A percentile compares a stretch with the other conserved stretches of the same genome.
Conservation (phyloP, 2,113 vertebrate genomes). For the Cottus gobio region DNA sequence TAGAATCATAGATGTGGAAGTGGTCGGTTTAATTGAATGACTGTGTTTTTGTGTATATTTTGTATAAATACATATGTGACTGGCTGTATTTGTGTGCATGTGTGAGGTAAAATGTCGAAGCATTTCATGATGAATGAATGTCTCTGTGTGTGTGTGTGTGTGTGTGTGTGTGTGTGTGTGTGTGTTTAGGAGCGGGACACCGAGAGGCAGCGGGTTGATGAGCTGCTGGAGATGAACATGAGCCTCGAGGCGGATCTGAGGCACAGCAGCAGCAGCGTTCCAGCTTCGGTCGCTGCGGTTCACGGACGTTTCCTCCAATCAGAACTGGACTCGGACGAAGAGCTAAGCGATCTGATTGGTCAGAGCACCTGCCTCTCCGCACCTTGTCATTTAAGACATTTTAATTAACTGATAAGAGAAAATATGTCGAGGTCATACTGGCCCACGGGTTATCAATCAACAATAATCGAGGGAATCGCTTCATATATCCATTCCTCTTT, state of each 20-base stretch:
- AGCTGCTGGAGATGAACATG: constrained; percentile 86
- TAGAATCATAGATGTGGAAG: constrained; percentile 83
- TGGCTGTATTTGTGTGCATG: neutral
- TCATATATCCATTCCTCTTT: constrained; percentile 35
- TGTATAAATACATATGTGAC: neutral
- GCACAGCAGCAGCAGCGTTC: constrained; percentile 47
- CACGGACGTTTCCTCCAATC: constrained; percentile 67
- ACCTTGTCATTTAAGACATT: constrained; percentile 60
- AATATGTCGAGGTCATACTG: constrained; percentile 38
- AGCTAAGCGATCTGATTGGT: constrained; percentile 73
- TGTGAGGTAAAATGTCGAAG: too few species aligned
- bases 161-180: constrained; percentile 27
- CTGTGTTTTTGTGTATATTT: neutral
- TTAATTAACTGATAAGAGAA: constrained; percentile 69
- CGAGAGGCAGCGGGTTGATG: constrained; percentile 84
- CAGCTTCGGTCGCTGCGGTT: neutral
- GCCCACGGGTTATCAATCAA: constrained; percentile 47
- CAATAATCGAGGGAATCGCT: constrained; percentile 41
- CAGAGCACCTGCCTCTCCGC: constrained; percentile 39
- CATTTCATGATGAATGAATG: neutral
- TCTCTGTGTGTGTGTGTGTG: neutral
- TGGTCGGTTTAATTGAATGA: constrained; percentile 72
- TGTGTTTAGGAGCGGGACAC: constrained; percentile 84
- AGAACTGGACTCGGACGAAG: constrained; percentile 81
- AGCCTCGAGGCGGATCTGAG: constrained; percentile 83